A percentile compares a stretch with the other conserved stretches of the same genome.
These are phyloP conservation scores for Anarhynchus alexandrinus DNA, from an alignment of 2,113 vertebrate genomes.

Conservation along the genomic window DNA sequence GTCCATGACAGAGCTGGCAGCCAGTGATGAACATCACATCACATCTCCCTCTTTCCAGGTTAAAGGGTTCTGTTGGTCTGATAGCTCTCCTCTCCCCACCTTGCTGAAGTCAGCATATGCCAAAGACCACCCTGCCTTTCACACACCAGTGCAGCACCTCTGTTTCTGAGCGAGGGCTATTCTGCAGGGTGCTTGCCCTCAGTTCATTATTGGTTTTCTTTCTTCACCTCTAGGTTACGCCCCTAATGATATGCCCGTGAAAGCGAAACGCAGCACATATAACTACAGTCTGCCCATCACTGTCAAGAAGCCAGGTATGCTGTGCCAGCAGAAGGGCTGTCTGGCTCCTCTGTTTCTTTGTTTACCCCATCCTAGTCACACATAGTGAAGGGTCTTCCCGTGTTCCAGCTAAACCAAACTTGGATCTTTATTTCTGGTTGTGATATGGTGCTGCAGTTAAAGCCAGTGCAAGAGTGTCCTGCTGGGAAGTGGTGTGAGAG, in stretches of 20 bases:
- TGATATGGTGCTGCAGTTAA: background rate
- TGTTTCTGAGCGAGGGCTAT: background rate
- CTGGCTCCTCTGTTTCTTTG: background rate
- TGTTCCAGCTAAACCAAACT: background rate
- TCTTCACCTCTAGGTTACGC: constrained; percentile 75
- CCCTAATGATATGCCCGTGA: constrained; percentile 86
- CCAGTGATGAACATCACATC: background rate
- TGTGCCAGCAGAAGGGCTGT: background rate
- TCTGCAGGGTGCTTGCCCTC: background rate
- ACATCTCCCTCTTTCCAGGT: background rate
- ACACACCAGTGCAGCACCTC: background rate
- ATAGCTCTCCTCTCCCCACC: background rate
- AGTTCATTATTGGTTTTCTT: background rate
- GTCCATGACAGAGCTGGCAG: background rate
- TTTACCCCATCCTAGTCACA: background rate
- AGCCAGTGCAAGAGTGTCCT: background rate
- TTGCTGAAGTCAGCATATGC: background rate
- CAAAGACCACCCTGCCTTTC: background rate
- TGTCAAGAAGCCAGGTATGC: constrained; percentile 86
- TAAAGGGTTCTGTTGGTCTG: background rate
- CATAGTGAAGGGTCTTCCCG: background rate
- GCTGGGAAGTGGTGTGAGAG: background rate
- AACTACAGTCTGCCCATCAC: constrained; percentile 92
- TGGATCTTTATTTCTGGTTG: background rate
- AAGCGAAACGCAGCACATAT: constrained; percentile 91